Evolutionary conservation across 2,888 invertebrate genomes (phyloP), one percentile per base, ranked within the genome.

Genomic region (Rosalia funebris): DNA sequence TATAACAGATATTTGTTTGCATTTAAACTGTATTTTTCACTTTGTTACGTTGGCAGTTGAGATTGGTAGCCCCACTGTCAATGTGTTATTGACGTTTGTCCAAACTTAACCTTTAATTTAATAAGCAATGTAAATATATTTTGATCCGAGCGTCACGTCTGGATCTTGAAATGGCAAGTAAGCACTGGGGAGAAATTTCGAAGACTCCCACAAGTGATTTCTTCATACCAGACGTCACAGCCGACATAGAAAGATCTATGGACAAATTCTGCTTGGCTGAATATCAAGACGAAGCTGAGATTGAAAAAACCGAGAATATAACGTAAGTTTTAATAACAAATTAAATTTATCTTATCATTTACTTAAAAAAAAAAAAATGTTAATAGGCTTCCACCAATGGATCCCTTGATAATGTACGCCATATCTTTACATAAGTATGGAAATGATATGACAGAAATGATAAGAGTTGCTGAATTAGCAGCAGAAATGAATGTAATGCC

Each of bases 351-450:
- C n/a, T 46, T 20, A 14, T 37, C 45, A 19, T n/a, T n/a, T n/a
- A n/a, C n/a, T n/a, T n/a, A n/a, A 4, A 34, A 32, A 47, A 42
- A 31, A 12, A 9, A 19, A 1, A 15, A 36, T 50, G 9, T 53
- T 54, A 73, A 44, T 56, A 81, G 80, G 10, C 70, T 81, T 36
- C 73, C 77, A 20, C 69, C 77, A n/a, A 71, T 75, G 70, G 76
- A 81, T 65, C 79, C 80, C 0, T 53, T 78, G 12, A 72, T 80
- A 57, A 53, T 77, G 12, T 74, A 80, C 63, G 74, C 78, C 1
- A 80, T 81, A 39, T 66, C 76, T 7, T 62, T 81, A 17, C 81
- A 81, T 58, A 80, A 80, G 66, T 75, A 80, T 65, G 67, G 71
- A 19, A 77, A 73, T 58, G 71, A 79, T 56, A 76, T 80, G 69